These are phyloP conservation scores for Semotilus atromaculatus DNA, from an alignment of 2,797 vertebrate species.

Conservation along the genomic window DNA sequence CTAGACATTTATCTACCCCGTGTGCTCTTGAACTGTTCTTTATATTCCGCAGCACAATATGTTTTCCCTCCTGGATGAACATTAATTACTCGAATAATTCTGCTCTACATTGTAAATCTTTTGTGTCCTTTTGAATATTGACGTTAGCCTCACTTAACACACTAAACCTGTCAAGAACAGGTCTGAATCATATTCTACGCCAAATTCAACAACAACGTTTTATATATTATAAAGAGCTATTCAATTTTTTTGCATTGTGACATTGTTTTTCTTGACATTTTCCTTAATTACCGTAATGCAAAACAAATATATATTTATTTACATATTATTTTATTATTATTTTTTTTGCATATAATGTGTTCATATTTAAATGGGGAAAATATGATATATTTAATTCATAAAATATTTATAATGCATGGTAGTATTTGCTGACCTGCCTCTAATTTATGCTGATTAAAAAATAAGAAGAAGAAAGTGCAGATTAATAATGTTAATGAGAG, in stretches of 20 bases:
- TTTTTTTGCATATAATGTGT: no score
- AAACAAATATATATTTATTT: background rate
- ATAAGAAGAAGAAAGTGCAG: background rate
- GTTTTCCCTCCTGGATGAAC: conserved; percentile 8
- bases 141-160: background rate
- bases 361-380: background rate
- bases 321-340: no score
- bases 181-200: no score
- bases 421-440: background rate
- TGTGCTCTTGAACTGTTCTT: conserved; percentile 15
- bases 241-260: background rate
- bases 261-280: background rate
- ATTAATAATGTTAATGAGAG: background rate
- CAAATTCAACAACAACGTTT: background rate
- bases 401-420: background rate
- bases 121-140: conserved; percentile 23
- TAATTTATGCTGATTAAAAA: background rate
- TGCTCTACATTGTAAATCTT: conserved; percentile 6
- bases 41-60: background rate
- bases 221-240: background rate
- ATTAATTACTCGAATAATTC: background rate
- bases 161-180: background rate
- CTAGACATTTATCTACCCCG: background rate
- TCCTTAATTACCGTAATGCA: background rate
- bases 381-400: background rate